Evolutionary conservation across 2,797 vertebrate genomes (phyloP), one percentile per base, ranked within the genome.

Genomic region (Chelon auratus): DNA sequence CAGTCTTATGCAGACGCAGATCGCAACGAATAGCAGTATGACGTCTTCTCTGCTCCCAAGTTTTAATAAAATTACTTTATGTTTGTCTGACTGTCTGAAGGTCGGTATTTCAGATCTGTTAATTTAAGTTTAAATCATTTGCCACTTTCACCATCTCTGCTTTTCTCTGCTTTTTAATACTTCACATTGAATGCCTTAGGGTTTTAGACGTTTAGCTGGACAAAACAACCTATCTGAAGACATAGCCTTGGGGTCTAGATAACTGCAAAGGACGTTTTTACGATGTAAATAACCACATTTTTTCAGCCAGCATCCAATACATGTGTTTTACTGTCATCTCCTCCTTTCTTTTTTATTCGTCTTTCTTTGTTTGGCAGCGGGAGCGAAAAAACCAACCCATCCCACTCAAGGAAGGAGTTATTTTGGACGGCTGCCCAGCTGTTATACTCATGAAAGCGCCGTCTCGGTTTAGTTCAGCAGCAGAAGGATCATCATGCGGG

Each of bases 341-440:
- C 36, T 18, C 20, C 15, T 17, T 18, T 40, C 22, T 57, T 59
- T 37, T 54, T 18, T 60, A 13, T 50, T 70, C 62, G 48, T 62
- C 57, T 30, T 59, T 75, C 64, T 72, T 84, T 78, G 75, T 83
- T 85, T 72, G 62, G 62, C 77, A 39, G 53, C 68, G 50, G 73
- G 67, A 70, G 55, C 61, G 70, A 57, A 70, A 85, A 72, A 59
- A 50, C 42, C 17, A 62, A 70, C 47, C 52, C 36, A 57, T 50
- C 54, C 48, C 36, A 47, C 45, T 64, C 42, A 18, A 72, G 39
- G 45, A 68, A 61, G 62, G 37, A 72, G 58, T 13, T 71, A 55
- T 81, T 65, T 76, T 87, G 83, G 81, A 67, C n/a, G 9, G 45
- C 12, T 81, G 81, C 76, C 82, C 69, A 72, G 66, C 66, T 80